Evolutionary conservation across 2,113 vertebrate species (phyloP).

Genomic region (Anthoscopus minutus): DNA sequence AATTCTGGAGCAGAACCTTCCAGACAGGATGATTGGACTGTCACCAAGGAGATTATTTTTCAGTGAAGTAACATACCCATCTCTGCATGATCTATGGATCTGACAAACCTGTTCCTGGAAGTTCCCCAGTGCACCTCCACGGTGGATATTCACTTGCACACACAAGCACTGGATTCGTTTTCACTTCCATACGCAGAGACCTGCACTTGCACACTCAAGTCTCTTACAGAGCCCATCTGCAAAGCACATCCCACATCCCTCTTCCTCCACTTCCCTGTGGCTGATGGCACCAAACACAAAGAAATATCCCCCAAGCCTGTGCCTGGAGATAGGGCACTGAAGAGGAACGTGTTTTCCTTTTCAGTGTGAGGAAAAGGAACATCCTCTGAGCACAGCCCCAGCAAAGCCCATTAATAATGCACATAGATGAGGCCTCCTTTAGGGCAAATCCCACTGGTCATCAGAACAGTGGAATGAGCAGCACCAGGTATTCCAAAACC

Average conservation of each 20-base stretch:
- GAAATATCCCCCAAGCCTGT: background rate
- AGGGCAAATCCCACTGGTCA: background rate
- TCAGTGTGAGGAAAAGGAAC: background rate
- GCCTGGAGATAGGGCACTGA: background rate
- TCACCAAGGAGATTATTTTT: slow-evolving; percentile 1
- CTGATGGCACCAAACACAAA: background rate
- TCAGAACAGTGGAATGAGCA: background rate
- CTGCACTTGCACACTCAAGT: background rate
- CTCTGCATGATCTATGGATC: background rate
- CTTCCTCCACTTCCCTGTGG: background rate
- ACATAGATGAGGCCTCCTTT: background rate
- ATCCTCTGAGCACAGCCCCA: background rate
- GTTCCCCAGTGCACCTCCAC: background rate
- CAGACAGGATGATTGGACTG: background rate
- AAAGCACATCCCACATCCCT: background rate
- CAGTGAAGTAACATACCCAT: background rate
- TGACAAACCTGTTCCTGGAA: background rate
- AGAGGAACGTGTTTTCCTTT: fast-evolving
- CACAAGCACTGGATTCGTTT: background rate
- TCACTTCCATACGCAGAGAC: background rate
- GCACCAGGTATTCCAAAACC: background rate
- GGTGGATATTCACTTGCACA: background rate
- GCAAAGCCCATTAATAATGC: background rate
- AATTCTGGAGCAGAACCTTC: background rate
- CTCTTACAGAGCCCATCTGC: background rate